A percentile compares a stretch with the other conserved stretches of the same genome.
Conservation (phyloP, 1,140 invertebrate species). For the Drosophila tristis region DNA sequence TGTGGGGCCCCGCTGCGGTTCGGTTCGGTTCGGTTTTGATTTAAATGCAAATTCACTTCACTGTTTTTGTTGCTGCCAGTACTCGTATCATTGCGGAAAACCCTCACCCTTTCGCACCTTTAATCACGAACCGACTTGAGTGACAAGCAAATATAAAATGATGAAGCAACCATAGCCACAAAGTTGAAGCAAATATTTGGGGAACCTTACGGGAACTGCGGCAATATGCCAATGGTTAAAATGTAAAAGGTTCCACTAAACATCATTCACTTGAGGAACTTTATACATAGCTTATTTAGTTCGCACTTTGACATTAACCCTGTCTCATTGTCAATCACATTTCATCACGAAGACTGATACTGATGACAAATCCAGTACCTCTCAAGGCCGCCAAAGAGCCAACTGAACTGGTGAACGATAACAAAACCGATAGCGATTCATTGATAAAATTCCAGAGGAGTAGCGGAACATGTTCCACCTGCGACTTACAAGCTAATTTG, state of each 20-base stretch:
- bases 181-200: no score
- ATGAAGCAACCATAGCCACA: not conserved
- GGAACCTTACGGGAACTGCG: no score
- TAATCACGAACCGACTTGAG: slow-evolving; percentile 62
- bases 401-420: slow-evolving; percentile 44
- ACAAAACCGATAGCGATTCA: slow-evolving; percentile 47
- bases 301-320: slow-evolving; percentile 41
- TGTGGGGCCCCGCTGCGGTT: slow-evolving; percentile 25
- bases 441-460: slow-evolving; percentile 68
- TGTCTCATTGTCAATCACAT: slow-evolving; percentile 44
- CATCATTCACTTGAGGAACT: not conserved
- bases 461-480: slow-evolving; percentile 55
- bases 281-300: slow-evolving; percentile 1
- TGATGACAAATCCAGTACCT: slow-evolving; percentile 31
- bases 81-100: slow-evolving; percentile 25
- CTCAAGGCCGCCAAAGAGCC: slow-evolving; percentile 38
- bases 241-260: not conserved
- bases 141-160: slow-evolving; percentile 53
- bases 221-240: no score
- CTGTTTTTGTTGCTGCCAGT: slow-evolving; percentile 23
- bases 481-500: slow-evolving; percentile 70
- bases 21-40: slow-evolving; percentile 56
- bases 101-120: slow-evolving; percentile 71
- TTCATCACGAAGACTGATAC: slow-evolving; percentile 23
- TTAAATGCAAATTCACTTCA: slow-evolving; percentile 70